Evolutionary conservation across 1,140 invertebrate genomes (phyloP).

Genomic region (Drosophila sp.): DNA sequence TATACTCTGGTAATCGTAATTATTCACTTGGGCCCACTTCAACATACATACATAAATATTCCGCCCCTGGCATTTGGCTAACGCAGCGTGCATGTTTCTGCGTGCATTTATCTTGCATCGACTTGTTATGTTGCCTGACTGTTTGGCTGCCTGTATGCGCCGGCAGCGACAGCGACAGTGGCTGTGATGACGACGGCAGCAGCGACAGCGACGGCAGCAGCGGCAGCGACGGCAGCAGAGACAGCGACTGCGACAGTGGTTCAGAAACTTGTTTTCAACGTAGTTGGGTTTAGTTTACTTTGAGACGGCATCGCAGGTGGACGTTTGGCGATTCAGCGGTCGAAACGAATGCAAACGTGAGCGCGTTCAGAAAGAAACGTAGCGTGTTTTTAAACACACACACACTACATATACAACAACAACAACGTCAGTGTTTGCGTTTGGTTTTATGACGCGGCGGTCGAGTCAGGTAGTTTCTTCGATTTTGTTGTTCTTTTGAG

Average conservation of each 20-base stretch:
- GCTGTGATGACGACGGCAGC: background rate
- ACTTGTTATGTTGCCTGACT: constrained; percentile 64
- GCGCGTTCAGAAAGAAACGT: constrained; percentile 60
- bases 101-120: constrained; percentile 60
- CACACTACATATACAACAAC: constrained; percentile 32
- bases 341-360: constrained; percentile 41
- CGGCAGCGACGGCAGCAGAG: constrained; percentile 12
- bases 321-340: constrained; percentile 55
- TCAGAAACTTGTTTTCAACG: constrained; percentile 79
- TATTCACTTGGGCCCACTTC: constrained; percentile 5
- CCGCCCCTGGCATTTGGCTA: constrained; percentile 35
- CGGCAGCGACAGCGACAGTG: constrained; percentile 15
- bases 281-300: constrained; percentile 80
- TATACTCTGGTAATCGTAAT: constrained; percentile 11
- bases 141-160: constrained; percentile 25
- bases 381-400: constrained; percentile 65
- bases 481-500: constrained; percentile 56
- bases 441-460: constrained; percentile 74
- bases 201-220: constrained; percentile 7
- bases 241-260: constrained; percentile 33
- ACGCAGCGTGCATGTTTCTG: constrained; percentile 39
- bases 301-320: constrained; percentile 76
- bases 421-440: constrained; percentile 60
- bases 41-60: constrained; percentile 7
- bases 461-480: constrained; percentile 75